Base-by-base conservation (phyloP, 1,140 invertebrate species). In the Drosophila kikkawai region DNA sequence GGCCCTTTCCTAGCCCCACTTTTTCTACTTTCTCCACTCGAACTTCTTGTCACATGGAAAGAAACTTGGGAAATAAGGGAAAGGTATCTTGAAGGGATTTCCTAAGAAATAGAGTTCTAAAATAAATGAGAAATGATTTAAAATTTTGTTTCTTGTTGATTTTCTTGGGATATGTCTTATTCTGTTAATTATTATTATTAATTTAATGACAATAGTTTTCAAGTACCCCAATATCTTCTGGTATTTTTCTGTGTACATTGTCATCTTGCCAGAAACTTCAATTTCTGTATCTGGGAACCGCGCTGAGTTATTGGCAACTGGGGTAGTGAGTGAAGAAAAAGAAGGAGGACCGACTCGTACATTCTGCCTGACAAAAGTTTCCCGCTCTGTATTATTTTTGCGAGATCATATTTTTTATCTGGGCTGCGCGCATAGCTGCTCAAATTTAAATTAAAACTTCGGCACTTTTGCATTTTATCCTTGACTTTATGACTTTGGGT, bases 391-490 rank as follows among this genome's bases (percentile, higher is more conserved):
- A 58, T 65, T 79, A 65, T 58, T 26, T 85, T 63, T 48, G 63
- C 69, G 19, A 51, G 53, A 63, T 67, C 69, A 75, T 75, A 66
- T 83, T 75, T 77, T 56, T 65, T 75, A 76, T 70, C 45, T 64
- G 57, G 51, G 34, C 41, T 78, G 19, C 57, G 39, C 37, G 65
- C 57, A 51, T 58, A 58, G 66, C 47, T 64, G 42, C 63, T 76
- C 75, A 90, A 88, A 90, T 91, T 90, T 90, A 90, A 90, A 90
- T 90, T 90, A 90, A 90, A 90, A 90, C 79, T 90, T 91, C 75
- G 79, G 70, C 86, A 90, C 75, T 90, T 69, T 90, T 85, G 71
- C 82, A 90, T 90, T 90, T 80, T 90, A 90, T 85, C 67, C 81
- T 82, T 90, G 85, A 85, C 85, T 90, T 90, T 90, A 90, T 91